Evolutionary conservation across 2,113 vertebrate genomes (phyloP).

Genomic region (Pseudorectes ferrugineus): DNA sequence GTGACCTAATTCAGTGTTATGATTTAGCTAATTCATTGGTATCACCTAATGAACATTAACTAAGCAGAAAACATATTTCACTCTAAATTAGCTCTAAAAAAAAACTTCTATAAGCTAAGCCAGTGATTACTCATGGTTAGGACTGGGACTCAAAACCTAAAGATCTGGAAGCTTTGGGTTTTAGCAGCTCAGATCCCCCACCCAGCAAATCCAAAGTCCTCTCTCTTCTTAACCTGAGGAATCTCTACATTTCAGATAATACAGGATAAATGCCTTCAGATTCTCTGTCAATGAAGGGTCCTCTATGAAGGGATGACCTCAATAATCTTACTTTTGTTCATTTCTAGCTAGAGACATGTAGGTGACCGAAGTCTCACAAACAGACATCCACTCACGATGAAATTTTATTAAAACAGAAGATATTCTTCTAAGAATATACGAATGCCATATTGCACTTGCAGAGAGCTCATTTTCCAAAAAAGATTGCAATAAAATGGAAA

Average conservation of each 20-base stretch:
- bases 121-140: not conserved
- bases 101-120: not conserved
- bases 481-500: not conserved
- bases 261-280: not conserved
- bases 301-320: not conserved
- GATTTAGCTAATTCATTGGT: not conserved
- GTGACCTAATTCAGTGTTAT: not conserved
- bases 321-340: not conserved
- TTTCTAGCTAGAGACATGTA: not conserved
- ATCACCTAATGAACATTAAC: not conserved
- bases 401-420: not conserved
- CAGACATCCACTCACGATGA: not conserved
- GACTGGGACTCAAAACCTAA: not conserved
- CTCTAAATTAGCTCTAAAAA: not conserved
- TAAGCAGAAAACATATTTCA: not conserved
- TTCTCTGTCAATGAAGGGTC: not conserved
- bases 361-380: not conserved
- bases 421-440: not conserved
- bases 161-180: not conserved
- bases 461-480: not conserved
- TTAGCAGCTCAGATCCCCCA: not conserved
- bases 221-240: not conserved
- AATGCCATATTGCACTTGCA: not conserved
- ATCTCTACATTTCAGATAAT: not conserved
- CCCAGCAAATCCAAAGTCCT: not conserved